phyloP scores from a whole-genome alignment of 2,888 invertebrate genomes.

The Catocala fraxini region DNA sequence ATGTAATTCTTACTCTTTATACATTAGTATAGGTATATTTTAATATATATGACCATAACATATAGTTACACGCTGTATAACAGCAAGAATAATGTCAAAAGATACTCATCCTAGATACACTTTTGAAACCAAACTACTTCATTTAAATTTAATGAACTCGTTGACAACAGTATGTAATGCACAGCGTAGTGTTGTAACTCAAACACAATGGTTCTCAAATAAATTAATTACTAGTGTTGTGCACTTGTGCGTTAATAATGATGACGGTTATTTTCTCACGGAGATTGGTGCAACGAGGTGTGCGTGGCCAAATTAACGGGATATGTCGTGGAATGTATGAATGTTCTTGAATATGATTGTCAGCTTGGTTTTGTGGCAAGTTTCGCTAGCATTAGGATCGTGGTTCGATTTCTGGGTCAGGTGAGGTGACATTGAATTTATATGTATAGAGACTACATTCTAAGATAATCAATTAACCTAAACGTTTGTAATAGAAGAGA shows the following conservation, averaged over 20 bases:
- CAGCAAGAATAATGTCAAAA: background rate
- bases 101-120: background rate
- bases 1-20: no score
- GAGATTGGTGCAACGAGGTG: background rate
- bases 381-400: no score
- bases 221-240: constrained; percentile 5
- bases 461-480: no score
- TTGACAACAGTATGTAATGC: background rate
- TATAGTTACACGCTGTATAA: no score
- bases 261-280: background rate
- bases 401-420: no score
- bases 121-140: background rate
- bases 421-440: no score
- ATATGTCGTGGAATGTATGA: background rate
- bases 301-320: background rate
- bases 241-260: background rate
- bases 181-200: background rate
- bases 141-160: background rate
- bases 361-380: no score
- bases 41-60: no score
- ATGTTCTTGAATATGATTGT: no score
- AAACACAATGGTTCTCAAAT: constrained; percentile 7
- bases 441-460: no score
- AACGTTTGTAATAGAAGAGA: no score
- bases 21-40: no score